Percentiles rank a stretch among this genome's conserved stretches.
These are phyloP conservation scores for Passer montanus DNA, from an alignment of 2,113 vertebrate species.

Conservation along the genomic window DNA sequence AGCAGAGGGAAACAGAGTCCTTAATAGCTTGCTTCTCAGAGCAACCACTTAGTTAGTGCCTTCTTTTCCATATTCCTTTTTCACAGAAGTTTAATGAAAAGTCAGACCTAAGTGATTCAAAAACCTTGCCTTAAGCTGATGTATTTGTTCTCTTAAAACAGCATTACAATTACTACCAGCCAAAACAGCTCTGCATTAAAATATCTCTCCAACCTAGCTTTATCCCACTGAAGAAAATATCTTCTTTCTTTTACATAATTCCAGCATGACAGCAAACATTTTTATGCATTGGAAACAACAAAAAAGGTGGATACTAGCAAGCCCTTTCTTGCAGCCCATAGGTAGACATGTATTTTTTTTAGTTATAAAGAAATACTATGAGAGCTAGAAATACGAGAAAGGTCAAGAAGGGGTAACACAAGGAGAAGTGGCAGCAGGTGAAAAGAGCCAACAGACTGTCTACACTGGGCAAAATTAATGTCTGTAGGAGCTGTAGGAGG, in stretches of 20 bases:
- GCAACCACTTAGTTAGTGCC: not conserved
- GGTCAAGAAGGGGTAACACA: not conserved
- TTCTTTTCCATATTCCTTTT: not conserved
- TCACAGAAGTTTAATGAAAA: not conserved
- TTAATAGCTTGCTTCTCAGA: not conserved
- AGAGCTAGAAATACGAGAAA: not conserved
- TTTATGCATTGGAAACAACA: not conserved
- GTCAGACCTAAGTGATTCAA: not conserved
- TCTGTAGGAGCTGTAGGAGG: not conserved
- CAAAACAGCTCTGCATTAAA: not conserved
- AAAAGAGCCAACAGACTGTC: not conserved
- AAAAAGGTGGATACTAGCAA: not conserved
- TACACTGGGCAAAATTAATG: not conserved
- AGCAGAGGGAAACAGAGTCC: not conserved
- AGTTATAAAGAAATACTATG: not conserved
- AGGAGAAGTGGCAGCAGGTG: not conserved
- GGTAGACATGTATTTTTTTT: not conserved
- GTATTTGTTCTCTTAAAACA: not conserved
- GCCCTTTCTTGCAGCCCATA: not conserved
- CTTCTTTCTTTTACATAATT: not conserved
- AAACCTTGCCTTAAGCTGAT: not conserved
- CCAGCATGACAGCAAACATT: not conserved
- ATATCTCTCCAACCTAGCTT: not conserved
- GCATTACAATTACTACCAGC: not conserved
- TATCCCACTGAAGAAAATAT: not conserved